Conservation (phyloP, 1,140 invertebrate species). For the Heliconius eleuchia region DNA sequence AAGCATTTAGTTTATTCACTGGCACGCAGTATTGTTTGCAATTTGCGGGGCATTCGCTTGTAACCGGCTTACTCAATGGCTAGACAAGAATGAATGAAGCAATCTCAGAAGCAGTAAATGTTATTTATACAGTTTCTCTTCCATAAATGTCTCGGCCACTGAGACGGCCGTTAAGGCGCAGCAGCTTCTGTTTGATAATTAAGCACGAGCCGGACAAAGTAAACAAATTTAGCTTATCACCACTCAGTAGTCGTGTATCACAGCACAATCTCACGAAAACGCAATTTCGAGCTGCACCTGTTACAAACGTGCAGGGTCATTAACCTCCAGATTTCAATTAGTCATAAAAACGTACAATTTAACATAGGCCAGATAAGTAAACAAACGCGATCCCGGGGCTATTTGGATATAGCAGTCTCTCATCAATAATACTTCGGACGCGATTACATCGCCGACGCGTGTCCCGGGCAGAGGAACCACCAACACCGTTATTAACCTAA, state of each 20-base stretch:
- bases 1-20: slow-evolving; percentile 61
- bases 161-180: slow-evolving; percentile 59
- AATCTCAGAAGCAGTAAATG: slow-evolving; percentile 66
- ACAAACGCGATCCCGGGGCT: slow-evolving; percentile 73
- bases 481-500: slow-evolving; percentile 76
- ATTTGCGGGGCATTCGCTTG: slow-evolving; percentile 55
- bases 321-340: slow-evolving; percentile 67
- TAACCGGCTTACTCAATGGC: slow-evolving; percentile 68
- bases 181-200: slow-evolving; percentile 67
- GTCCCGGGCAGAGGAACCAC: slow-evolving; percentile 68
- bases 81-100: slow-evolving; percentile 76
- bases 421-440: slow-evolving; percentile 75
- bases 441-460: slow-evolving; percentile 75
- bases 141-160: slow-evolving; percentile 65
- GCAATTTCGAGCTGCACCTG: slow-evolving; percentile 73
- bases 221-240: slow-evolving; percentile 54
- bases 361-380: slow-evolving; percentile 70
- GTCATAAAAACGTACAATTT: slow-evolving; percentile 58
- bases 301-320: slow-evolving; percentile 64
- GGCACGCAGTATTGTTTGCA: slow-evolving; percentile 57
- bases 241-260: slow-evolving; percentile 66
- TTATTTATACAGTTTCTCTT: slow-evolving; percentile 72
- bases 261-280: slow-evolving; percentile 75
- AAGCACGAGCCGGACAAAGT: slow-evolving; percentile 32
- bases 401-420: slow-evolving; percentile 71